Percentiles rank a stretch among this genome's conserved stretches.
These are phyloP conservation scores for Peromyscus eremicus DNA, from an alignment of 2,797 vertebrate species.

Conservation along the genomic window DNA sequence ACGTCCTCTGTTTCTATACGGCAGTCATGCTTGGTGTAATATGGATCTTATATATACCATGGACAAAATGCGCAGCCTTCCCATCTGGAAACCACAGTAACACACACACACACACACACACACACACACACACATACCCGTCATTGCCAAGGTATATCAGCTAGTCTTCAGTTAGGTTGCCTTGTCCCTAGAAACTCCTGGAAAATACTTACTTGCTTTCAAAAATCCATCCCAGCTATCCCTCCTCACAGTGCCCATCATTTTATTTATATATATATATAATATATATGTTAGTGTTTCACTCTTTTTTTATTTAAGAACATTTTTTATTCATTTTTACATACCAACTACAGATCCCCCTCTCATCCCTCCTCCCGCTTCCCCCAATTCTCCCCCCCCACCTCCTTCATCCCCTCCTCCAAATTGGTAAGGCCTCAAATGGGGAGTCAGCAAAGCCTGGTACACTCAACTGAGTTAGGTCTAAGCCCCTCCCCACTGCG, in stretches of 20 bases:
- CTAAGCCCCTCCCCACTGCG: too few species aligned
- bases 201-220: slow-evolving; percentile 12
- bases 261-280: background rate
- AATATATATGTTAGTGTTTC: background rate
- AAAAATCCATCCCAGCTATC: background rate
- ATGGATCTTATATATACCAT: background rate
- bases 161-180: background rate
- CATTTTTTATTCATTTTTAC: too few species aligned
- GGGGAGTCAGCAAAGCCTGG: too few species aligned
- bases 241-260: background rate
- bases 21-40: background rate
- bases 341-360: too few species aligned
- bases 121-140: background rate
- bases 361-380: too few species aligned
- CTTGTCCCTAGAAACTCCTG: background rate
- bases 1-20: background rate
- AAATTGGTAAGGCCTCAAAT: too few species aligned
- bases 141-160: background rate
- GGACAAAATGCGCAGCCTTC: background rate
- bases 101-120: background rate
- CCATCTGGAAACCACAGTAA: background rate
- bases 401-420: too few species aligned
- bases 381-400: too few species aligned
- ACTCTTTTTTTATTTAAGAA: background rate
- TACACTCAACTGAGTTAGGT: too few species aligned